phyloP scores from a whole-genome alignment of 2,888 invertebrate genomes.

The Leuctra nigra region DNA sequence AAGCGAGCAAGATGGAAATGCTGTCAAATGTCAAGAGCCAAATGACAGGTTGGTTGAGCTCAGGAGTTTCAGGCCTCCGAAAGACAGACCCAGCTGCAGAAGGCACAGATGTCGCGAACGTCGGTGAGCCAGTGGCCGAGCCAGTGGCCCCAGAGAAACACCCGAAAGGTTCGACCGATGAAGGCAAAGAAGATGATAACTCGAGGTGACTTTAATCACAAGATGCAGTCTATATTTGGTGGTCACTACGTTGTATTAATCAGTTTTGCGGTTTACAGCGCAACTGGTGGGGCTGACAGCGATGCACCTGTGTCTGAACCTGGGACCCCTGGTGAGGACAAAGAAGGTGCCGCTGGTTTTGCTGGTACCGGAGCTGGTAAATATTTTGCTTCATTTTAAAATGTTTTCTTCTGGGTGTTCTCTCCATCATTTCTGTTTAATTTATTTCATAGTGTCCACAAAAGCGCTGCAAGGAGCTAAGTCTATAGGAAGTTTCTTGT shows the following conservation, averaged over 20 bases:
- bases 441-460: conserved; percentile 60
- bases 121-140: conserved; percentile 41
- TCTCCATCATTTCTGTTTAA: neutral
- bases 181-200: conserved; percentile 72
- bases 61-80: conserved; percentile 64
- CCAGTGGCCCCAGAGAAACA: conserved; percentile 37
- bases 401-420: conserved; percentile 18
- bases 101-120: conserved; percentile 20
- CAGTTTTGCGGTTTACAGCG: conserved; percentile 46
- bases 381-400: neutral
- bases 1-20: conserved; percentile 67
- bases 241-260: neutral
- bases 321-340: conserved; percentile 71
- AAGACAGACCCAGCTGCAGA: conserved; percentile 45
- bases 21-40: conserved; percentile 70
- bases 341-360: conserved; percentile 53
- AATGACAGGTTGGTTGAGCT: conserved; percentile 78
- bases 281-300: conserved; percentile 87
- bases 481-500: conserved; percentile 86
- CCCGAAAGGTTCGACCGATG: conserved; percentile 33
- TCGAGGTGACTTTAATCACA: conserved; percentile 54
- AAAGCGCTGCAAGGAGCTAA: conserved; percentile 87
- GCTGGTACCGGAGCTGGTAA: conserved; percentile 18
- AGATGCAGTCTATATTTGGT: neutral
- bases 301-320: conserved; percentile 65